Base-by-base conservation (phyloP, 2,797 vertebrate species). In the Parauchenoglanis ngamensis region DNA sequence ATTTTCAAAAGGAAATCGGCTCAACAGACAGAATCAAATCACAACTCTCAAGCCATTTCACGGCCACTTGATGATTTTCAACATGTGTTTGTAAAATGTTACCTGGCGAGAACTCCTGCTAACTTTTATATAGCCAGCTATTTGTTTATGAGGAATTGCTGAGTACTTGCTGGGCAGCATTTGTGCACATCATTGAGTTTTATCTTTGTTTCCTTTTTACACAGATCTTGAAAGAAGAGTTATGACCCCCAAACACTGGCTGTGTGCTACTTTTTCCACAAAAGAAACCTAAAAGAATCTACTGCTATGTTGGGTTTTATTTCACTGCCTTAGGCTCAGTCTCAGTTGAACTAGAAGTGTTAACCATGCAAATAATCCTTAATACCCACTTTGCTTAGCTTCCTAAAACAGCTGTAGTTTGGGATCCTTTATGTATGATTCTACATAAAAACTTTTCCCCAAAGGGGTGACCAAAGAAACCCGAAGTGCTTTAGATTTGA, bases 171-270 rank as follows among this genome's bases (percentile, higher is more conserved):
- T 68, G 83, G 70, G 65, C 3, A 19, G 28, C 57, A 54, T 81
- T 86, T 4, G n/a, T 80, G 25, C 76, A 23, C 52, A 73, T 76
- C 80, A 81, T 80, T 80, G 49, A 81, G 31, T 77, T 85, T 82
- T 65, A 70, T 72, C 76, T 83, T 56, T 78, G 81, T 19, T 88
- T 77, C 77, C 35, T 88, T 86, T 59, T 11, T 13, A 49, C 31
- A 75, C 28, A 88, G 88, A 83, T 86, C 63, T 85, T 87, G 57
- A 87, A 84, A 83, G 65, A 44, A 25, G 2, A 35, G 28, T 1
- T 19, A 31, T 77, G 46, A 56, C 40, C 46, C 13, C 25, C n/a
- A 54, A 52, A 54, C 4, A 23, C 1, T 23, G 19, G 0, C 31
- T 25, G 19, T 40, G 10, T 61, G 40, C 25, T 7, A 40, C 31